These are phyloP conservation scores for Tethya wilhelma DNA, from an alignment of 37 sponge, comb jelly and placozoan genomes.

Conservation along the genomic window DNA sequence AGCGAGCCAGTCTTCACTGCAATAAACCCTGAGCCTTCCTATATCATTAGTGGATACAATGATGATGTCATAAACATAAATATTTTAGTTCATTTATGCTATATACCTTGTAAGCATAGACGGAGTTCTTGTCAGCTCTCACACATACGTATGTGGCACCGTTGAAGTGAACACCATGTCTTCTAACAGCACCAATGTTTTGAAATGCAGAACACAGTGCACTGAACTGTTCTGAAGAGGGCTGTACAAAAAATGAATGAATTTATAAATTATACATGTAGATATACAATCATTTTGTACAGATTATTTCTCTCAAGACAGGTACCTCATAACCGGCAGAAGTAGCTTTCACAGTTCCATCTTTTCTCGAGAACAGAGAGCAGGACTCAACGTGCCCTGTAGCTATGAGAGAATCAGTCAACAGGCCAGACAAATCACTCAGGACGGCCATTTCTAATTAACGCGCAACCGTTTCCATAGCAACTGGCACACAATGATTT, in stretches of 20 bases:
- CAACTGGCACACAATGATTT: not conserved
- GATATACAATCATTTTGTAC: not conserved
- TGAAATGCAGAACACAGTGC: slow-evolving; percentile 47
- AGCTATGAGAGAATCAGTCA: slow-evolving; percentile 75
- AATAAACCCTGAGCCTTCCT: slow-evolving; percentile 75
- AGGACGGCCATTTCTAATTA: not conserved
- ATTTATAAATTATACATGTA: not conserved
- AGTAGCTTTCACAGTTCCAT: slow-evolving; percentile 70
- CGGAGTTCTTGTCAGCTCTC: slow-evolving; percentile 78
- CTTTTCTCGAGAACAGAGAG: slow-evolving; percentile 73
- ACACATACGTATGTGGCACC: slow-evolving; percentile 76
- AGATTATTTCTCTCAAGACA: not conserved
- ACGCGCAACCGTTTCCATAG: slow-evolving; percentile 1
- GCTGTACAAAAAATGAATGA: slow-evolving; percentile 6
- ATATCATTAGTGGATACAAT: not conserved
- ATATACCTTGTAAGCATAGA: slow-evolving; percentile 81
- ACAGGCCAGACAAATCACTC: slow-evolving; percentile 6
- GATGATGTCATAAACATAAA: not conserved
- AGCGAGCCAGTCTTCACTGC: slow-evolving; percentile 68
- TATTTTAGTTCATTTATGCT: too few species aligned
- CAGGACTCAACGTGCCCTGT: slow-evolving; percentile 88
- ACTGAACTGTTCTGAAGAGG: slow-evolving; percentile 59
- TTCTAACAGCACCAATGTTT: slow-evolving; percentile 49
- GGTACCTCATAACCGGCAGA: slow-evolving; percentile 75
- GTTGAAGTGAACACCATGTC: slow-evolving; percentile 76